Evolutionary conservation across 2,797 vertebrate species (phyloP), one percentile per base, ranked within the genome.

Genomic region (Pelochelys cantorii): DNA sequence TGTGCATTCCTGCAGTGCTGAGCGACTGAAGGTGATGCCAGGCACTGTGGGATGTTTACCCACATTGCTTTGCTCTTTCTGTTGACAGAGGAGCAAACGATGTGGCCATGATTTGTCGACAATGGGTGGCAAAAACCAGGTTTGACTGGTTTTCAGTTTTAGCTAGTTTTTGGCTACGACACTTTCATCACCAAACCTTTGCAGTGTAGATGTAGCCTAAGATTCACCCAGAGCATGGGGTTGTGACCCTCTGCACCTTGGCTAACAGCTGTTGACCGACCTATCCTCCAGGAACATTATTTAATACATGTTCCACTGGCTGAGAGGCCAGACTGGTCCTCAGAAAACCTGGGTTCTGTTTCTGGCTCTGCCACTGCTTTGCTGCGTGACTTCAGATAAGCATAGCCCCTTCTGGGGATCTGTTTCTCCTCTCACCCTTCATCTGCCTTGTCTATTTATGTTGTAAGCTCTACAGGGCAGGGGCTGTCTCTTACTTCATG

Each of bases 371-470:
- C 0, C 71, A 22, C 25, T 25, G 48, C 52, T 12, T 42, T 52
- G 25, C 7, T 11, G 13, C 0, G 31, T 65, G 37, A 74, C 57
- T 68, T 65, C 48, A 85, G 34, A 0, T n/a, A 0, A 11, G 54
- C 0, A 1, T 90, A 93, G 94, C 84, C 88, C 91, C 31, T 89
- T 89, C 77, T 1, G 1, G 77, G 89, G 96, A n/a, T 90, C 93
- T 2, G 17, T n/a, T n/a, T 68, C 1, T 83, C 23, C 0, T 0
- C n/a, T 4, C 53, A 5, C 89, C 20, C 1, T 0, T 0, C n/a
- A 77, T 27, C 75, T 71, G 54, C 57, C 52, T 1, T 0, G 2
- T 81, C 37, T 77, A 34, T 90, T 75, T 0, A 0, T 0, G 0
- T 2, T 7, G 34, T 29, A 0, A 4, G 23, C 27, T 42, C 11